Percentiles rank a stretch among this genome's conserved stretches.
Evolutionary conservation across 2,888 invertebrate species (phyloP).

Genomic region (Hypomecis punctinalis): DNA sequence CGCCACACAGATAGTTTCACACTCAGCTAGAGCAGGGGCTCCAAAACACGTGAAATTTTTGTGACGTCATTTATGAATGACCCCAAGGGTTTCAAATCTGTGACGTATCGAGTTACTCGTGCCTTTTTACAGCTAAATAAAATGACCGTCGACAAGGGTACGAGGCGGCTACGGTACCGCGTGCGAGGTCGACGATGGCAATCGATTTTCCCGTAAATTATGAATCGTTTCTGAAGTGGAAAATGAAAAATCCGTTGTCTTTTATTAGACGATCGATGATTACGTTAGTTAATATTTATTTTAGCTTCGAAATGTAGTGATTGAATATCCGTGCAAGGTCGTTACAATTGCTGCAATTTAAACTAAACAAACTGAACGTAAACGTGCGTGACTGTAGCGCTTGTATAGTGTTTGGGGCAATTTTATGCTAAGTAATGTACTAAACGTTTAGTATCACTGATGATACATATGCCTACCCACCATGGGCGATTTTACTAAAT

Average conservation of each 20-base stretch:
- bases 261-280: conserved; percentile 6
- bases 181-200: conserved; percentile 28
- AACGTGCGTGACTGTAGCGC: not conserved
- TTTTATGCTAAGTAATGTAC: not conserved
- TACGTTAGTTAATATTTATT: not conserved
- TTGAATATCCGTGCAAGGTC: not conserved
- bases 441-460: too few relatives aligned
- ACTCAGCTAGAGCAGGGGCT: too few relatives aligned
- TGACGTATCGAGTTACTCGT: conserved; percentile 15
- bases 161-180: conserved; percentile 3
- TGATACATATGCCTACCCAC: too few relatives aligned
- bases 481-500: too few relatives aligned
- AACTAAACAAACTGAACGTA: not conserved
- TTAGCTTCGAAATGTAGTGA: conserved; percentile 5
- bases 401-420: not conserved
- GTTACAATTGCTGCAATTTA: conserved; percentile 12
- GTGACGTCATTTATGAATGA: too few relatives aligned
- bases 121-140: conserved; percentile 28
- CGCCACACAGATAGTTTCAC: too few relatives aligned
- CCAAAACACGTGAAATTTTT: too few relatives aligned
- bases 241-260: conserved; percentile 17
- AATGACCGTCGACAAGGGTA: conserved; percentile 21
- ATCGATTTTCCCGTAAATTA: conserved; percentile 32
- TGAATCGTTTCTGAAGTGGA: conserved; percentile 21
- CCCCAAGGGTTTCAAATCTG: not conserved